phyloP scores from a whole-genome alignment of 2,888 invertebrate species.

The Conomelus anceps region DNA sequence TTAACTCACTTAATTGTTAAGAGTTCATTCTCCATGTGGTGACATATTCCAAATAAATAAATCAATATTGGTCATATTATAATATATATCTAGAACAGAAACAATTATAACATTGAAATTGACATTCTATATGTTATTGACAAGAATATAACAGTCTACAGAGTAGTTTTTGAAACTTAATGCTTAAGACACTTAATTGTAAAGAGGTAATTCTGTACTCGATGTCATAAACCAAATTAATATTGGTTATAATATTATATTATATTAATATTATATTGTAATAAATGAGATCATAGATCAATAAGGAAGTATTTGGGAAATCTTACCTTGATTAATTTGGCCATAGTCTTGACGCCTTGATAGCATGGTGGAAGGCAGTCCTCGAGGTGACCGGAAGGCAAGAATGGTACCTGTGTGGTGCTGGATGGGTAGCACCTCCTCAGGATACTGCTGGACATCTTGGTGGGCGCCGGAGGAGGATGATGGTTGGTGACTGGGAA shows the following conservation, averaged over 20 bases:
- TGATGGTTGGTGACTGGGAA: conserved; percentile 7
- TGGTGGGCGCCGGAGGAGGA: conserved; percentile 25
- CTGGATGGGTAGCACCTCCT: conserved; percentile 42
- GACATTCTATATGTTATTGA: too few relatives aligned
- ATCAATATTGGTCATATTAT: too few relatives aligned
- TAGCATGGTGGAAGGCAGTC: conserved; percentile 53
- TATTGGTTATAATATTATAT: too few relatives aligned
- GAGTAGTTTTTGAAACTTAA: background rate
- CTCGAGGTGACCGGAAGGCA: conserved; percentile 45
- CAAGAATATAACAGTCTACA: too few relatives aligned
- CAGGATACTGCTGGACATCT: conserved; percentile 37
- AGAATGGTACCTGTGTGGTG: conserved; percentile 41
- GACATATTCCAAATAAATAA: too few relatives aligned
- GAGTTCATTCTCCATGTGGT: too few relatives aligned
- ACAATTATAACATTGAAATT: too few relatives aligned
- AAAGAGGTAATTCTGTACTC: too few relatives aligned
- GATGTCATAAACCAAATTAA: too few relatives aligned
- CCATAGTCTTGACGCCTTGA: conserved; percentile 50
- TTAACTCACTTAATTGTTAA: too few relatives aligned
- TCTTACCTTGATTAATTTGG: conserved; percentile 52
- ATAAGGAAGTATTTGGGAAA: background rate
- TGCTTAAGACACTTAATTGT: background rate
- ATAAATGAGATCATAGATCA: background rate
- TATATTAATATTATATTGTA: too few relatives aligned
- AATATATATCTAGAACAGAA: too few relatives aligned